Percentiles rank a stretch among this genome's conserved stretches.
phyloP scores from a whole-genome alignment of 2,113 vertebrate species.

The Parus major region DNA sequence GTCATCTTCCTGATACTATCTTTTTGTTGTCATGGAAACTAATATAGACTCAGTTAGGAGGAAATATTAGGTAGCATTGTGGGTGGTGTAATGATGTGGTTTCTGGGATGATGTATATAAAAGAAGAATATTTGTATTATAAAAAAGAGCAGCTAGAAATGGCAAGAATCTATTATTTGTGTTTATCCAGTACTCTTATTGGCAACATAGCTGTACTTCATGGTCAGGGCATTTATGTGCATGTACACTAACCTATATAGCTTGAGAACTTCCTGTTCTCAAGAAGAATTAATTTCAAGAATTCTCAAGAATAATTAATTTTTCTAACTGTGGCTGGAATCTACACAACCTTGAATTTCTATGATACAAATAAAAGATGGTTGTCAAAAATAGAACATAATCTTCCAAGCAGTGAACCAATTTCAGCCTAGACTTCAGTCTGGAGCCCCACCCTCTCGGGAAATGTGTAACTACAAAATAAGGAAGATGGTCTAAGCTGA shows the following conservation, averaged over 20 bases:
- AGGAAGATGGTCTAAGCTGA: background rate
- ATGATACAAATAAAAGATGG: background rate
- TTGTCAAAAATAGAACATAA: background rate
- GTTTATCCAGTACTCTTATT: background rate
- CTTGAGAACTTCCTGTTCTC: background rate
- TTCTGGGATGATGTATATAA: background rate
- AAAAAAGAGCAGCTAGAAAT: background rate
- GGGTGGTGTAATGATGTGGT: background rate
- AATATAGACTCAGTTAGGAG: background rate
- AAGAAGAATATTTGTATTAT: background rate
- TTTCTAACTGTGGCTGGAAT: background rate
- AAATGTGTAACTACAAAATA: background rate
- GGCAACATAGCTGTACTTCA: background rate
- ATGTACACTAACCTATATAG: background rate
- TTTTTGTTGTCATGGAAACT: conserved; percentile 27
- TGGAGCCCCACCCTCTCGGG: background rate
- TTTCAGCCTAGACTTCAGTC: background rate
- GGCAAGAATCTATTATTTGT: background rate
- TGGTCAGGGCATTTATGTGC: background rate
- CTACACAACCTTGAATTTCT: background rate
- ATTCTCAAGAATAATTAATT: background rate
- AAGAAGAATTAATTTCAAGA: background rate
- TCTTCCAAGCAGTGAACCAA: background rate
- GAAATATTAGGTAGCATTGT: background rate
- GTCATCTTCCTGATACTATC: background rate